Base-by-base conservation (phyloP, 2,797 vertebrate genomes). In the Acipenser oxyrinchus region DNA sequence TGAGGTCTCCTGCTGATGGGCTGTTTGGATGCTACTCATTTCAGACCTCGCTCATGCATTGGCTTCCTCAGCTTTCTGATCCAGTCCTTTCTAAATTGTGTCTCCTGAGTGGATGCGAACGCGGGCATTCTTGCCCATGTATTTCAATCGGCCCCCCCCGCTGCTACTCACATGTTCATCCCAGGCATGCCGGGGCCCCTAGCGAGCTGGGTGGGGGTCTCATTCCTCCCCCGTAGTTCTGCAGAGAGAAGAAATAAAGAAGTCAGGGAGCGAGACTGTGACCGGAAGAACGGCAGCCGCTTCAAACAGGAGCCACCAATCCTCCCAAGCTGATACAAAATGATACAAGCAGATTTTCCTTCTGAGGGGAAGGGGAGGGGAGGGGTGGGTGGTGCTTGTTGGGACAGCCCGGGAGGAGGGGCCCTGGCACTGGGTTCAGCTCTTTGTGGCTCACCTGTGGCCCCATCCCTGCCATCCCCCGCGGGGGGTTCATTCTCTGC, bases 151-250 rank as follows among this genome's bases (percentile, higher is more conserved):
- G 2, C 1, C 23, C 23, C 23, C 23, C 2, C 23, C 23, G 2
- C 23, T 4, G 23, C 23, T 37, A 71, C 93, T 91, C 84, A 95
- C 95, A 95, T 94, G 87, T 88, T 97, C 91, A 95, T 88, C 67
- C 92, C 70, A 0, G 93, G 90, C 88, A 96, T 89, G 12, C 89
- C 92, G 0, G 92, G 93, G 65, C 91, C 92, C 90, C 87, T 72
- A 95, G 88, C 8, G 94, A 90, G 81, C 90, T 94, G 2, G 90
- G 92, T 15, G 92, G 93, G 75, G 93, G 93, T 37, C 93, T 86
- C 91, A 97, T 92, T 65, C 90, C 90, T 0, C 91, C 90, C 60
- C 18, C 60, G 12, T 23, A 11, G 60, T 6, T 6, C 23, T 23
- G 49, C 10, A 64, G 63, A 53, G 13, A 64, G 13, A 52, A 18